Evolutionary conservation across 2,113 vertebrate species (phyloP).

Genomic region (Candoia aspera): DNA sequence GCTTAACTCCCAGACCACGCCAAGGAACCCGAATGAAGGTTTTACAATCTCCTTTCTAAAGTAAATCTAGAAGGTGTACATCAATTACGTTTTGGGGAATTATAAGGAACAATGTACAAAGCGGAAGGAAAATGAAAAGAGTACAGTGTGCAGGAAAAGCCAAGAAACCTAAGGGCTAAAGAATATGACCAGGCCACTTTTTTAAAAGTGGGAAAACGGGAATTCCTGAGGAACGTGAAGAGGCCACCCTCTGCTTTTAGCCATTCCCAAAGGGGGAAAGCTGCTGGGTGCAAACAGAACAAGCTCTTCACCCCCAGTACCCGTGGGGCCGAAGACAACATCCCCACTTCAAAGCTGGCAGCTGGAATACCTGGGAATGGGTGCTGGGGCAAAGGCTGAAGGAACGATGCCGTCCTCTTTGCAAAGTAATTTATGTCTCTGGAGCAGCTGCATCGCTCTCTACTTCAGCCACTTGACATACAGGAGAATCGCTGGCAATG

Average conservation of each 20-base stretch:
- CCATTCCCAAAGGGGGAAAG: background rate
- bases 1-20: background rate
- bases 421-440: conserved; percentile 32
- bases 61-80: too few relatives aligned
- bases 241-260: background rate
- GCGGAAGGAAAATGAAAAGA: background rate
- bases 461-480: conserved; percentile 24
- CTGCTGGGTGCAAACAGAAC: background rate
- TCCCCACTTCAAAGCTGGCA: background rate
- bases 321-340: background rate
- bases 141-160: too few relatives aligned
- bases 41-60: too few relatives aligned
- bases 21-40: background rate
- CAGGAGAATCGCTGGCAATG: too few relatives aligned
- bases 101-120: background rate
- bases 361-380: background rate
- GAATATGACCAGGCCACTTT: background rate
- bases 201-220: background rate
- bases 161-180: background rate
- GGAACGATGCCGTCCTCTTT: background rate
- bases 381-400: background rate
- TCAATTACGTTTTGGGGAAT: too few relatives aligned
- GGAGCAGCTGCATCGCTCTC: background rate
- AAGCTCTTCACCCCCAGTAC: background rate
- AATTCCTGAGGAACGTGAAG: background rate